Conservation (phyloP, 2,113 vertebrate species). For the Bolborhynchus lineola region DNA sequence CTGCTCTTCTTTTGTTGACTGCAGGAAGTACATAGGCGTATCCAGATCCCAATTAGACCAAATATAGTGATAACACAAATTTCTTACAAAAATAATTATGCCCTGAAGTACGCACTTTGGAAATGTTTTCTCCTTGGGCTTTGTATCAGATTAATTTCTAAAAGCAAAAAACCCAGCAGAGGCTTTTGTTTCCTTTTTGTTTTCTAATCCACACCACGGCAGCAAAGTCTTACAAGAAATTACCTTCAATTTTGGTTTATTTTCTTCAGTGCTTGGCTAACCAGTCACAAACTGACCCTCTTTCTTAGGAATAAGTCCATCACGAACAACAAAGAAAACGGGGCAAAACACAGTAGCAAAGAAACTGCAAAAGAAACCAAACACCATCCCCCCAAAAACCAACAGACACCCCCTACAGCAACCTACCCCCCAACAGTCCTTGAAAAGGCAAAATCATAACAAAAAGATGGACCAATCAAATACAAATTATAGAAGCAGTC, state of each 20-base stretch:
- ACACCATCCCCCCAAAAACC: background rate
- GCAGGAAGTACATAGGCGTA: constrained; percentile 58
- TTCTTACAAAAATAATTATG: constrained; percentile 2
- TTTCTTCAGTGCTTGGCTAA: background rate
- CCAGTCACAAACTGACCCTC: background rate
- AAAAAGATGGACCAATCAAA: background rate
- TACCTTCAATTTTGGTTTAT: background rate
- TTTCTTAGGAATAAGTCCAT: background rate
- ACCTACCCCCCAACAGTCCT: background rate
- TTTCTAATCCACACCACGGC: background rate
- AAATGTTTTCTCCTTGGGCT: background rate
- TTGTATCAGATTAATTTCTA: background rate
- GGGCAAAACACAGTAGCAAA: background rate
- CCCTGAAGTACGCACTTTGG: background rate
- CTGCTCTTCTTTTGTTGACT: constrained; percentile 55
- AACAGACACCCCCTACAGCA: background rate
- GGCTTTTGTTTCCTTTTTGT: background rate
- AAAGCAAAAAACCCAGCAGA: background rate
- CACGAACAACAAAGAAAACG: background rate
- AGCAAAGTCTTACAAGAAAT: background rate
- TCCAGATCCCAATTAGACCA: constrained; percentile 5
- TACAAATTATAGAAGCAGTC: background rate
- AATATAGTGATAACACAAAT: background rate
- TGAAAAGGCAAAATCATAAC: background rate
- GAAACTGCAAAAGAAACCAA: background rate